Evolutionary conservation across 2,113 vertebrate genomes (phyloP), one percentile per base, ranked within the genome.

Genomic region (Ifrita kowaldi): DNA sequence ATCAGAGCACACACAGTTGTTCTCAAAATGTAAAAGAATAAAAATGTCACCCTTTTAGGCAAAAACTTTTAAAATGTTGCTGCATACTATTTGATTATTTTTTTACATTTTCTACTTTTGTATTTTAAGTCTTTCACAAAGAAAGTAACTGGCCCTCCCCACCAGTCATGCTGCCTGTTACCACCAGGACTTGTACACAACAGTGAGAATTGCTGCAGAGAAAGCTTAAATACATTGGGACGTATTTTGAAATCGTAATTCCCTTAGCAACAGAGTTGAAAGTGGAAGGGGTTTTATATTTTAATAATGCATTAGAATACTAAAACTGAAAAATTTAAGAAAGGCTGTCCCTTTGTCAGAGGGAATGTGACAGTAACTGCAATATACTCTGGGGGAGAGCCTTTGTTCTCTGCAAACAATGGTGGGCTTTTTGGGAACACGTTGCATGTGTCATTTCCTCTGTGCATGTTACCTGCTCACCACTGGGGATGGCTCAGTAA

Each of bases 301-400:
- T 95, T 94, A 97, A 92, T 73, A 97, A 87, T 94, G 52, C 39
- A 93, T 92, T 84, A 96, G 65, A 93, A 95, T 86, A 95, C 77
- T 87, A 96, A 85, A 94, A 76, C 62, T 67, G 41, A 70, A 85
- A 92, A 89, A 91, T 81, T 93, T 94, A 89, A 84, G 88, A 84
- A 95, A 96, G 68, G 63, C 71, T 89, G 81, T 89, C 95, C 93
- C 90, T 87, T 93, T 91, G 84, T 95, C 90, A 92, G 74, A 35
- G 28, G 69, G 91, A 93, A 96, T 67, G 39, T 47, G 78, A 95
- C 93, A 95, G 75, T 84, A 95, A 96, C 93, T 96, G 56, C 73
- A 86, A 49, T 85, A 93, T 87, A 88, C 93, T 94, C 91, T 80
- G 44, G 91, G 92, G 87, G 93, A 83, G 70, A 96, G 78, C 57